These are phyloP conservation scores for Malurus alboscapulatus DNA, from an alignment of 2,113 vertebrate genomes.

Conservation along the genomic window DNA sequence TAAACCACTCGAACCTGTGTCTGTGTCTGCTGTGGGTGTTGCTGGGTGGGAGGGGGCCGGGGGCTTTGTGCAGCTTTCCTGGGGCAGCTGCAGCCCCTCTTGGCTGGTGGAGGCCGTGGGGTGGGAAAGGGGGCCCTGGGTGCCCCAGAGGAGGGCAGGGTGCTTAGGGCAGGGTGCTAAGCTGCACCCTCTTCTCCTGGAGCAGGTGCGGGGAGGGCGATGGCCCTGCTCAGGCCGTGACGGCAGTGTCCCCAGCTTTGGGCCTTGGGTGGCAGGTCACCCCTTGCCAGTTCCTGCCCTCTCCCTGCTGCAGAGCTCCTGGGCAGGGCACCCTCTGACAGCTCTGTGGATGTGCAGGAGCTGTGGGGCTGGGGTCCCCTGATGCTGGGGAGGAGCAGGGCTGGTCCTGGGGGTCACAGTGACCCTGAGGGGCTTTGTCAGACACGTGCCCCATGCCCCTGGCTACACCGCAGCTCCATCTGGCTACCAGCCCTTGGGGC, in stretches of 20 bases:
- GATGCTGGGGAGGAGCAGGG: neutral
- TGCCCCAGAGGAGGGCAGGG: neutral
- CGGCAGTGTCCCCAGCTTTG: fast-evolving
- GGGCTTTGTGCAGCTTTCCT: neutral
- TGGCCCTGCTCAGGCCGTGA: neutral
- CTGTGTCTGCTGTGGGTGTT: neutral
- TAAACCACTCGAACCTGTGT: neutral
- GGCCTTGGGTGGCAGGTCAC: neutral
- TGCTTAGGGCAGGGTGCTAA: neutral
- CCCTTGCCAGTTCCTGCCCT: neutral
- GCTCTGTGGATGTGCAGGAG: neutral
- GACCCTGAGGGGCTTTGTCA: neutral
- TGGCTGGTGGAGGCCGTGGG: too few species aligned
- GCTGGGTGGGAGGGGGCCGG: fast-evolving
- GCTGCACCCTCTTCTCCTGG: neutral
- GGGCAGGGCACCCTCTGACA: neutral
- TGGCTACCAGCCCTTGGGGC: neutral
- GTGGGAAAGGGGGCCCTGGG: neutral
- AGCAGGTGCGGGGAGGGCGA: fast-evolving
- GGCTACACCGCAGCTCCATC: fast-evolving
- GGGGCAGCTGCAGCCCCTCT: fast-evolving
- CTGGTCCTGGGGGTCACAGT: neutral
- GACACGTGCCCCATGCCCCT: neutral
- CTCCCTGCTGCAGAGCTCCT: neutral
- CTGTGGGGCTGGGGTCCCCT: neutral